Evolutionary conservation across 1,140 invertebrate species (phyloP).

Genomic region (Meloidogyne exigua): DNA sequence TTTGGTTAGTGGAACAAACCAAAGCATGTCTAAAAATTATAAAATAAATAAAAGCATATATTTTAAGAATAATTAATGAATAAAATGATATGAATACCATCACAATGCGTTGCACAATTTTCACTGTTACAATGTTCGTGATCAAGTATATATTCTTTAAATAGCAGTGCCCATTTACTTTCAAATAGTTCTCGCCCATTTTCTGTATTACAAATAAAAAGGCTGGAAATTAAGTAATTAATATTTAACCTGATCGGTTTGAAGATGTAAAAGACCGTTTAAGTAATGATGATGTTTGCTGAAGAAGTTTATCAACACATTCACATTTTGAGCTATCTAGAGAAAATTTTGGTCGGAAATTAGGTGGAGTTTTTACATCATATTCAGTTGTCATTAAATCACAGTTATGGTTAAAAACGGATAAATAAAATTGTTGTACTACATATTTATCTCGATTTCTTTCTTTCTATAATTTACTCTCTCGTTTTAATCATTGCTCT

Average conservation of each 20-base stretch:
- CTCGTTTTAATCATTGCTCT: too few species aligned
- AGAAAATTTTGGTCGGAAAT: background rate
- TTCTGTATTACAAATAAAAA: background rate
- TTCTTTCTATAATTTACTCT: too few species aligned
- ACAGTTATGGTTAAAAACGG: background rate
- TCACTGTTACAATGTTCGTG: constrained; percentile 39
- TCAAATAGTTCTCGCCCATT: background rate
- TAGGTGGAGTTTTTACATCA: background rate
- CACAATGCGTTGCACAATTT: constrained; percentile 50
- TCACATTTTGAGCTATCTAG: constrained; percentile 25
- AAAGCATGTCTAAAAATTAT: constrained; percentile 35
- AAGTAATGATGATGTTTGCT: constrained; percentile 39
- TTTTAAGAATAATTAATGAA: background rate
- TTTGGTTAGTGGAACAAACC: constrained; percentile 49
- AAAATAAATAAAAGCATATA: background rate
- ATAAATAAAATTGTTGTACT: too few species aligned
- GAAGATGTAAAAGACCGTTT: background rate
- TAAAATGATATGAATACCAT: constrained; percentile 32
- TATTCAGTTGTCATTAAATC: background rate
- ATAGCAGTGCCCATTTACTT: constrained; percentile 50
- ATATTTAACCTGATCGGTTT: background rate
- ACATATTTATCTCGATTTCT: too few species aligned
- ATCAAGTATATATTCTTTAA: constrained; percentile 51
- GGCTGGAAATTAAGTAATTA: background rate
- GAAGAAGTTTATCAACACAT: constrained; percentile 38